Evolutionary conservation across 2,113 vertebrate species (phyloP), one percentile per base, ranked within the genome.

Genomic region (Xiphophorus hellerii): DNA sequence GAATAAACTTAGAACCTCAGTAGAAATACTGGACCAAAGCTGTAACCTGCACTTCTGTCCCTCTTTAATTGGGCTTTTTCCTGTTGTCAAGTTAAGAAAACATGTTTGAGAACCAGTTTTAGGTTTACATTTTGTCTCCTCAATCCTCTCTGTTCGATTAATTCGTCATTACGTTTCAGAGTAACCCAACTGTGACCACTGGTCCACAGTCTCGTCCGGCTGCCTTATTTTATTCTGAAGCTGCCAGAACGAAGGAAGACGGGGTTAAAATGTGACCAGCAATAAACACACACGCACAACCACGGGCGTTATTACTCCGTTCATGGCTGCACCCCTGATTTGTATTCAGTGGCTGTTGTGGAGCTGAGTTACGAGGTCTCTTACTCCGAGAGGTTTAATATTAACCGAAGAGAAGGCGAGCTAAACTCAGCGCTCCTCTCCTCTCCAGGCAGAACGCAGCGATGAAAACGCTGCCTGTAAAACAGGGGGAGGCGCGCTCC

Each of bases 251-350:
- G 67, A 74, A 80, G 77, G 66, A 83, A 77, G 75, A 76, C 29
- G 69, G 44, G 78, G 88, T 91, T 86, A 84, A 91, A 88, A 82
- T 77, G 86, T 88, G 78, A 91, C 87, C 77, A 76, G 77, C 75
- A 77, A 81, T 85, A 90, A 78, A 83, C 58, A n/a, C 66, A 48
- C 77, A 48, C 74, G 65, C 58, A 75, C 73, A 78, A 69, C 69
- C 37, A 48, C 30, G 37, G 13, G 37, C 64, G 66, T 66, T 64
- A 58, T 81, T 84, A 83, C 82, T 77, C 77, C 77, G 71, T 35
- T 78, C 37, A 30, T 71, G 79, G 81, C 80, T 73, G 39, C 48
- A 11, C 8, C 51, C 77, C 81, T 90, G 69, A 86, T 92, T 87
- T 87, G 88, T 90, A 88, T 91, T 92, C 90, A 75, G 67, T 22